phyloP scores from a whole-genome alignment of 2,888 invertebrate genomes.

The Pheosia tremula region DNA sequence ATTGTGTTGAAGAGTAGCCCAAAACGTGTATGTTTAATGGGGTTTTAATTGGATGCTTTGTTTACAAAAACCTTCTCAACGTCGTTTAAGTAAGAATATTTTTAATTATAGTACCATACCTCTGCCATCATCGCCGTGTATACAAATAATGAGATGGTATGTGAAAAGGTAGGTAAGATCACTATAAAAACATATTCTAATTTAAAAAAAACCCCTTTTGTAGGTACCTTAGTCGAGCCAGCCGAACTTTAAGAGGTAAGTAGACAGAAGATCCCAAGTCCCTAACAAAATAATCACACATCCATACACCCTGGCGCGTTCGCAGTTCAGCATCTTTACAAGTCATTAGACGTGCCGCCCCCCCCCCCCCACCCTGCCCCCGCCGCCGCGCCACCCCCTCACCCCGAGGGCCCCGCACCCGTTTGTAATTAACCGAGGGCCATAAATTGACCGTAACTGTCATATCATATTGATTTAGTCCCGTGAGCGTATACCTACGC shows the following conservation, averaged over 20 bases:
- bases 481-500: slow-evolving; percentile 58
- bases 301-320: slow-evolving; percentile 45
- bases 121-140: no score
- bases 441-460: slow-evolving; percentile 85
- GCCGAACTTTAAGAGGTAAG: background rate
- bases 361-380: slow-evolving; percentile 34
- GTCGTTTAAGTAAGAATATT: no score
- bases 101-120: no score
- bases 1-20: background rate
- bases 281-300: slow-evolving; percentile 44
- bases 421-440: slow-evolving; percentile 83
- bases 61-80: no score
- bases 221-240: background rate
- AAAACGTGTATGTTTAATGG: no score
- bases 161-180: no score
- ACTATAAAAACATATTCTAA: no score
- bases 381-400: slow-evolving; percentile 33
- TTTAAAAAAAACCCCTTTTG: no score
- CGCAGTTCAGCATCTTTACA: slow-evolving; percentile 72
- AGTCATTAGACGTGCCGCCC: slow-evolving; percentile 74
- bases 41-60: no score
- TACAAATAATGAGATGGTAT: no score
- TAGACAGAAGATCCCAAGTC: background rate
- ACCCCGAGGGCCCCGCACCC: slow-evolving; percentile 55
- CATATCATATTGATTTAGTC: slow-evolving; percentile 85